phyloP scores from a whole-genome alignment of 2,113 vertebrate species.

The Passer montanus region DNA sequence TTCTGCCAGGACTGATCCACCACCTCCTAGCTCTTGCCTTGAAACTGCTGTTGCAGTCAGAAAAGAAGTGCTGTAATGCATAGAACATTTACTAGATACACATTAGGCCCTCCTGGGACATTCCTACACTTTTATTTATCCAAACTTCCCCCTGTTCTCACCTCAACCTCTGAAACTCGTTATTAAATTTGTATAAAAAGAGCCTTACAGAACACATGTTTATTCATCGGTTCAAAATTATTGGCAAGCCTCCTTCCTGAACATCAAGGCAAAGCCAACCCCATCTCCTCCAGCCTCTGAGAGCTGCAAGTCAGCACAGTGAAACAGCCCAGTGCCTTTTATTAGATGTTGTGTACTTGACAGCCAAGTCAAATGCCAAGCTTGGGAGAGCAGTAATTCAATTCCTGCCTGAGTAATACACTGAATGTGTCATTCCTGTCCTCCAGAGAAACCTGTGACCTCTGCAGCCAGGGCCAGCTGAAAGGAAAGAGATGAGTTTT shows the following conservation, averaged over 20 bases:
- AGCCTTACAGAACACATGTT: background rate
- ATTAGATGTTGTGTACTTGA: background rate
- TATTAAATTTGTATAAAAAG: background rate
- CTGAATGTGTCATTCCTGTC: background rate
- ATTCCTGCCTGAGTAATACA: background rate
- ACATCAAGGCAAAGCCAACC: background rate
- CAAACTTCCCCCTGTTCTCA: background rate
- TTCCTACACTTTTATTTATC: background rate
- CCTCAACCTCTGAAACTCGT: background rate
- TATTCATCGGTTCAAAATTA: background rate
- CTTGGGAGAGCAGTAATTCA: slow-evolving; percentile 9
- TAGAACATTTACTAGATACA: background rate
- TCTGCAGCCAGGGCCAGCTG: background rate
- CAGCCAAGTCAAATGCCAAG: slow-evolving; percentile 1
- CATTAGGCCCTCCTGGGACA: background rate
- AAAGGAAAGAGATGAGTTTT: background rate
- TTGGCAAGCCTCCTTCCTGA: background rate
- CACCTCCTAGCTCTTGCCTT: background rate
- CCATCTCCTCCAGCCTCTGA: background rate
- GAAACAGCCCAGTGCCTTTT: slow-evolving; percentile 30
- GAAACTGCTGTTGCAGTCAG: background rate
- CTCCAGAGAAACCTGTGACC: background rate
- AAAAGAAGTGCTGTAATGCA: background rate
- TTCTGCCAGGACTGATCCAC: background rate
- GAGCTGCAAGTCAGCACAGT: slow-evolving; percentile 25